A percentile compares a stretch with the other conserved stretches of the same genome.
Conservation (phyloP, 2,888 invertebrate genomes). For the Girardia tigrina region DNA sequence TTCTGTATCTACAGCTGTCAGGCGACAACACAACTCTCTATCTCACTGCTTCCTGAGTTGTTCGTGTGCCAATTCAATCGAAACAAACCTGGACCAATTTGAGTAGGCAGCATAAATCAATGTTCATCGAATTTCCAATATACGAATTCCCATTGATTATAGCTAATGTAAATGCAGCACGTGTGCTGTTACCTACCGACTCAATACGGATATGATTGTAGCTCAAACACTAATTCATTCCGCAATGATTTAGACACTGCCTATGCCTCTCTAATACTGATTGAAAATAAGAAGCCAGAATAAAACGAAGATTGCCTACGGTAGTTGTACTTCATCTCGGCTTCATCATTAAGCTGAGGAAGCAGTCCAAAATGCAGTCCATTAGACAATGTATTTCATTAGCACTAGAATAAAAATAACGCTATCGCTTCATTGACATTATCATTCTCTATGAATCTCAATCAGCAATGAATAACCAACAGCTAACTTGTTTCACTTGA, state of each 20-base stretch:
- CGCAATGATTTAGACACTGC: constrained; percentile 17
- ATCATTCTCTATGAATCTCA: constrained; percentile 1
- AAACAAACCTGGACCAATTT: constrained; percentile 13
- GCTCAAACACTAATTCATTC: constrained; percentile 23
- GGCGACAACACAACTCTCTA: constrained; percentile 17
- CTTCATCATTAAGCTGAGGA: constrained; percentile 23
- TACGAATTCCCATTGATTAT: constrained; percentile 20
- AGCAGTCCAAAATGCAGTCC: constrained; percentile 23
- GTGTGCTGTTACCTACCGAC: background rate
- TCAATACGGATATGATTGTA: constrained; percentile 23
- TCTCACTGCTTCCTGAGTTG: constrained; percentile 16
- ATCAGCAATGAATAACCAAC: constrained; percentile 20
- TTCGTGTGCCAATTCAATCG: constrained; percentile 23
- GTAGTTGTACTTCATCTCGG: constrained; percentile 23
- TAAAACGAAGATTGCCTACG: constrained; percentile 23
- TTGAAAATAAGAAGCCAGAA: constrained; percentile 18
- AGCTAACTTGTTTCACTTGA: constrained; percentile 17
- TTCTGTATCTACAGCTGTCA: background rate
- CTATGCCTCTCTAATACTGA: background rate
- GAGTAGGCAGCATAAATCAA: constrained; percentile 23
- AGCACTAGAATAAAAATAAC: constrained; percentile 23
- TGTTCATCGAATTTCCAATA: constrained; percentile 23
- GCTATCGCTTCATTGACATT: constrained; percentile 23
- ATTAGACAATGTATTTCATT: constrained; percentile 23
- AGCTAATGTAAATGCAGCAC: constrained; percentile 14